Percentiles rank a stretch among this genome's conserved stretches.
Conservation (phyloP, 2,888 invertebrate genomes). For the Platycheirus albimanus region DNA sequence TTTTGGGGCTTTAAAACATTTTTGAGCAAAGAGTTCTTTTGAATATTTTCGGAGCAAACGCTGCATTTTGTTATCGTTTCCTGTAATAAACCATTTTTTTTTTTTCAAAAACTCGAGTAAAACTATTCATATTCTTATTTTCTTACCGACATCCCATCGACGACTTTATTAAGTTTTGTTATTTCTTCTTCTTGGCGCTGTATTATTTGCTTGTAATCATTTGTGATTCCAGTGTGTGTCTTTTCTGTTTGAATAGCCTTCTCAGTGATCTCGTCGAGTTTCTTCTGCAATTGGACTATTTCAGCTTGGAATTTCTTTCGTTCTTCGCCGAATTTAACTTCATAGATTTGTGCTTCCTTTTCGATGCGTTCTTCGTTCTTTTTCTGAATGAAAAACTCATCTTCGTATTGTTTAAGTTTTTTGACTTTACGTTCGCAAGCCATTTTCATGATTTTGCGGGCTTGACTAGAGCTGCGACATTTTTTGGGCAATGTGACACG, state of each 20-base stretch:
- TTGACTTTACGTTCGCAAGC: constrained; percentile 97
- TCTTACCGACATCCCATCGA: constrained; percentile 86
- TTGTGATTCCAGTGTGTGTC: constrained; percentile 91
- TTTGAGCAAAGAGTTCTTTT: constrained; percentile 71
- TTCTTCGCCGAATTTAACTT: constrained; percentile 85
- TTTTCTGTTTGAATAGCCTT: constrained; percentile 89
- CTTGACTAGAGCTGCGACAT: constrained; percentile 95
- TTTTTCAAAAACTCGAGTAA: constrained; percentile 1
- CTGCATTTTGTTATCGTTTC: constrained; percentile 84
- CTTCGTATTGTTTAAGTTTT: constrained; percentile 96
- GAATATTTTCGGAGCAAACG: constrained; percentile 81
- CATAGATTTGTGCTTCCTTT: constrained; percentile 87
- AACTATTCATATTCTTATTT: not conserved
- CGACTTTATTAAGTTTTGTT: constrained; percentile 85
- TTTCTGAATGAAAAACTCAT: constrained; percentile 92
- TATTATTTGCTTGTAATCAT: constrained; percentile 96
- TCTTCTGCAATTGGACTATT: constrained; percentile 87
- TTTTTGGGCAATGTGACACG: constrained; percentile 98
- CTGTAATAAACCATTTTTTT: constrained; percentile 79
- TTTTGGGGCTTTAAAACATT: constrained; percentile 48
- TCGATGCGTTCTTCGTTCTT: constrained; percentile 87
- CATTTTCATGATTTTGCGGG: constrained; percentile 93
- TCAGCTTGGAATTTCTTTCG: constrained; percentile 83
- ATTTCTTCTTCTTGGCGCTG: constrained; percentile 93
- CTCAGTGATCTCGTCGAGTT: constrained; percentile 89